Base-by-base conservation (phyloP, 2,797 vertebrate species). In the Lateolabrax maculatus region DNA sequence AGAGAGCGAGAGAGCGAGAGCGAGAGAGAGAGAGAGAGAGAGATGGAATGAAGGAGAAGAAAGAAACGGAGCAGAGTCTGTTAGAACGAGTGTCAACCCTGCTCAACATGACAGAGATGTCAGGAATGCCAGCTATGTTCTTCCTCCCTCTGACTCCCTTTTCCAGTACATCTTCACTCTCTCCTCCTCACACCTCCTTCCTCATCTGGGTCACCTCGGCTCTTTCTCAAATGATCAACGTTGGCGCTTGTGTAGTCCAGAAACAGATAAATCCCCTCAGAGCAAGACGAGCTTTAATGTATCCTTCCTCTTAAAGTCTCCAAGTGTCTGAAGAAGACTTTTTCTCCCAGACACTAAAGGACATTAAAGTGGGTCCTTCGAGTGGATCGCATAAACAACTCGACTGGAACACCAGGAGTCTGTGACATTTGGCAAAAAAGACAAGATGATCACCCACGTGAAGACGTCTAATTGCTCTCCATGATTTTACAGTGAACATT, bases 61-160 rank as follows among this genome's bases (percentile, higher is more conserved):
- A 16, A 31, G 9, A 49, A 12, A 39, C 2, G 1, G 3, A 58
- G 37, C 3, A 9, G 13, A 68, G 46, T 27, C 0, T 0, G 23
- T 15, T 9, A n/a, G 13, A 75, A 67, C 9, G 27, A 55, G 60
- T 29, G 60, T 69, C 84, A 58, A 19, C 63, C 16, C 53, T 31
- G 29, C 58, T 8, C 9, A 75, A 80, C 80, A 67, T 15, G 75
- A 83, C 74, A 44, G 72, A 60, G 64, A 75, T 6, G 67, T 67
- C 80, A 89, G 85, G 84, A 89, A 93, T 91, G 81, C 13, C 62
- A 66, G 66, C 44, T 79, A 89, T 85, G 88, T 21, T 84, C 78
- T 75, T 84, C 82, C 90, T 84, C 75, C 79, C 64, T 69, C 55
- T 1, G 27, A 77, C 80, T 87, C 84, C 80, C 68, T 69, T n/a